phyloP scores from a whole-genome alignment of 2,797 vertebrate genomes.

The Pelodytes ibericus region DNA sequence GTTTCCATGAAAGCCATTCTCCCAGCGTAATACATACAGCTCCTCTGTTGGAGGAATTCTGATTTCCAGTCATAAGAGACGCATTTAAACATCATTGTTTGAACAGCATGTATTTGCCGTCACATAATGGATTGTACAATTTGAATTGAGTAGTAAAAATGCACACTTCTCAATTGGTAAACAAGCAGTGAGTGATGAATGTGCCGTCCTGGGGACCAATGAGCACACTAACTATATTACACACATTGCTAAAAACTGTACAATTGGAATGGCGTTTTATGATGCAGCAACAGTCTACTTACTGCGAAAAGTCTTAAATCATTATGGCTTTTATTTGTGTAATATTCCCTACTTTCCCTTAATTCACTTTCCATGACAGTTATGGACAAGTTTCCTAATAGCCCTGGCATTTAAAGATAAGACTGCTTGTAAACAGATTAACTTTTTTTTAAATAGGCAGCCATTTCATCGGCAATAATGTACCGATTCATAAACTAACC shows the following conservation, averaged over 20 bases:
- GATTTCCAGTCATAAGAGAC: neutral
- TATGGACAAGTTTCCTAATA: constrained; percentile 70
- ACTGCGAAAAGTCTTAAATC: constrained; percentile 63
- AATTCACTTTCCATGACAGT: constrained; percentile 68
- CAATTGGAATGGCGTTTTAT: constrained; percentile 55
- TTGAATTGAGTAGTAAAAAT: constrained; percentile 39
- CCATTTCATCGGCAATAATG: constrained; percentile 73
- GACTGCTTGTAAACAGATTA: constrained; percentile 78
- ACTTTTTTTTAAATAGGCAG: constrained; percentile 75
- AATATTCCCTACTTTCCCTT: constrained; percentile 64
- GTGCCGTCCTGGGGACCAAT: constrained; percentile 29
- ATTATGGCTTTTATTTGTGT: constrained; percentile 66
- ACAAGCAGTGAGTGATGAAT: constrained; percentile 43
- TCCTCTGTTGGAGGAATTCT: constrained; percentile 16
- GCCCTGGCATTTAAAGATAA: constrained; percentile 77
- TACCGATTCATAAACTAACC: constrained; percentile 80
- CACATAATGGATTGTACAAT: constrained; percentile 31
- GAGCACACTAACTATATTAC: constrained; percentile 34
- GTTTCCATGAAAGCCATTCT: too few species aligned
- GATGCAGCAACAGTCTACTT: constrained; percentile 44
- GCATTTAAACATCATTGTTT: constrained; percentile 16
- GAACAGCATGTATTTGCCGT: constrained; percentile 14
- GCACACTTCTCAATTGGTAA: constrained; percentile 37
- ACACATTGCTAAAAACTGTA: constrained; percentile 44
- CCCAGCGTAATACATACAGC: too few species aligned